A percentile compares a stretch with the other conserved stretches of the same genome.
phyloP scores from a whole-genome alignment of 2,797 vertebrate genomes.

The Micropoecilia bifurca region DNA sequence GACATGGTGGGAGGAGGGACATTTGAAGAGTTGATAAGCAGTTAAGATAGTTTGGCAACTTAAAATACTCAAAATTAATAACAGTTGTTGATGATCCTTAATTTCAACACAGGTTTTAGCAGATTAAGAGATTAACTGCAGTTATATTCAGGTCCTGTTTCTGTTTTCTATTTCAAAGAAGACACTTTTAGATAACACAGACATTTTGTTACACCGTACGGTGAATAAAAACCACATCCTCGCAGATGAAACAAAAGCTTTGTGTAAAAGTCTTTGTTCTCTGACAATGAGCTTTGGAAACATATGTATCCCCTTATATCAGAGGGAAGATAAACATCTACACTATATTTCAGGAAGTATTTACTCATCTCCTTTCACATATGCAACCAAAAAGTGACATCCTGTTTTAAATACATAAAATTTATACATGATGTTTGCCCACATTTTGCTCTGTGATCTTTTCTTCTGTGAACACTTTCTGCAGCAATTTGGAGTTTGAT shows the following conservation, averaged over 20 bases:
- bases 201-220: neutral
- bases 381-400: neutral
- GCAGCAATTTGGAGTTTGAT: neutral
- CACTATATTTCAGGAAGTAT: neutral
- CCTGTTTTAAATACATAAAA: neutral
- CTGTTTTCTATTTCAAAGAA: neutral
- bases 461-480: neutral
- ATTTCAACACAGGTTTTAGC: neutral
- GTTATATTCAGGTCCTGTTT: neutral
- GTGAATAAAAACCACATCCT: neutral
- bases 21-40: neutral
- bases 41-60: neutral
- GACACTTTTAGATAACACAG: neutral
- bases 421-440: neutral
- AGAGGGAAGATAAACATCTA: neutral
- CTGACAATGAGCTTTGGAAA: neutral
- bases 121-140: neutral
- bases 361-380: neutral
- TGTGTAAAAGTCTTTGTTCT: neutral
- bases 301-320: neutral
- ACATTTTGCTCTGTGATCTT: neutral
- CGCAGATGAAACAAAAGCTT: neutral
- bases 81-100: neutral
- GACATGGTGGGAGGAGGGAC: slow-evolving; percentile 2
- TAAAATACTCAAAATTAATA: neutral